Percentiles rank a stretch among this genome's conserved stretches.
These are phyloP conservation scores for Triplophysa tibetana DNA, from an alignment of 2,113 vertebrate genomes.

Conservation along the genomic window DNA sequence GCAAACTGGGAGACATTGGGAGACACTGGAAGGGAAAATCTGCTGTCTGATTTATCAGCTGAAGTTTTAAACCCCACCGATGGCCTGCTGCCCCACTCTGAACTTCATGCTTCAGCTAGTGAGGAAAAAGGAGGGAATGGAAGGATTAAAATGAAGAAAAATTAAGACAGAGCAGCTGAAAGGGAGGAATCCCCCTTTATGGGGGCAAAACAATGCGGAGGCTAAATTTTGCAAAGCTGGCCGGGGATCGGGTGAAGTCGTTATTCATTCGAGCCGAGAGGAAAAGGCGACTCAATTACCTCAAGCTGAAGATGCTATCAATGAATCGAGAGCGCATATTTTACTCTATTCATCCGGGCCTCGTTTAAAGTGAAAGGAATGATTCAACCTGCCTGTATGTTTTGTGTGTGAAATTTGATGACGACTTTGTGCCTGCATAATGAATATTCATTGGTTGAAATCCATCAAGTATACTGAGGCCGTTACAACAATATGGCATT, in stretches of 20 bases:
- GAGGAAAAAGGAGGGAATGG: slow-evolving; percentile 71
- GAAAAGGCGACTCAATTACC: slow-evolving; percentile 94
- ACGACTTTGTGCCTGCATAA: slow-evolving; percentile 55
- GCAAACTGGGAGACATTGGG: slow-evolving; percentile 33
- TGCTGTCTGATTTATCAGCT: slow-evolving; percentile 71
- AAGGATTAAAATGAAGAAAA: slow-evolving; percentile 96
- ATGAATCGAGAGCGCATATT: slow-evolving; percentile 98
- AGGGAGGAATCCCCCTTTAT: slow-evolving; percentile 80
- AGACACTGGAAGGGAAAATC: slow-evolving; percentile 56
- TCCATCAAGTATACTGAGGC: slow-evolving; percentile 55
- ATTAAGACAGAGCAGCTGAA: slow-evolving; percentile 88
- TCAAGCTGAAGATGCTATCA: slow-evolving; percentile 98
- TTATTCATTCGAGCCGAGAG: slow-evolving; percentile 93
- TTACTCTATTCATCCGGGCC: slow-evolving; percentile 93
- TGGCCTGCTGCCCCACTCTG: slow-evolving; percentile 59
- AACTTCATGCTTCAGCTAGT: slow-evolving; percentile 74
- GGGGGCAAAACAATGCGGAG: slow-evolving; percentile 83
- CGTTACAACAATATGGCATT: slow-evolving; percentile 55
- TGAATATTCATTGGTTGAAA: slow-evolving; percentile 66
- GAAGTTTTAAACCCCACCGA: slow-evolving; percentile 63
- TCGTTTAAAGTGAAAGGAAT: slow-evolving; percentile 97
- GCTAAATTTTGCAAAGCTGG: slow-evolving; percentile 85
- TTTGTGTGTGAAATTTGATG: slow-evolving; percentile 69
- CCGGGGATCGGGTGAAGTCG: slow-evolving; percentile 90
- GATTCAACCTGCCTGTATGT: slow-evolving; percentile 90